Percentiles rank a stretch among this genome's conserved stretches.
phyloP scores from a whole-genome alignment of 2,797 vertebrate genomes.

The Borostomias antarcticus region DNA sequence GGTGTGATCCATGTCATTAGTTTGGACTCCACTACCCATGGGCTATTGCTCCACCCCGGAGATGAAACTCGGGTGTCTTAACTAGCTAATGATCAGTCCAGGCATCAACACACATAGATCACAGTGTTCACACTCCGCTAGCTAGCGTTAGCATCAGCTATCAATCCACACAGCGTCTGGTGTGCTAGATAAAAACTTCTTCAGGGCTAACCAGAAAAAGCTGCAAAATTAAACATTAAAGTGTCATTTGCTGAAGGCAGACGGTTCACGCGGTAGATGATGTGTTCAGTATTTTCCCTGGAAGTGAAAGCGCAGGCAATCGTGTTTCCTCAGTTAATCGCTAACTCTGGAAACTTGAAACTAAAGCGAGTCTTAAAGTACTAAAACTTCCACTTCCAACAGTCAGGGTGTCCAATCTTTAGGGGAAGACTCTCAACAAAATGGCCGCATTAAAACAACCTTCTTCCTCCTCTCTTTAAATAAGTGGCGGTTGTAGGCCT shows the following conservation, averaged over 20 bases:
- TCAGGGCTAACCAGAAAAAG: neutral
- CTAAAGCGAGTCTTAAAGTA: no score
- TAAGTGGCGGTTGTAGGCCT: no score
- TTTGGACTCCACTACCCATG: constrained; percentile 45
- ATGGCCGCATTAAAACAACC: no score
- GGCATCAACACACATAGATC: constrained; percentile 36
- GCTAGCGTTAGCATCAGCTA: constrained; percentile 14
- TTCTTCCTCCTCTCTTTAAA: no score
- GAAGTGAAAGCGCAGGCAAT: no score
- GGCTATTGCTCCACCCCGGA: constrained; percentile 30
- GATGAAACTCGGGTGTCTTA: constrained; percentile 31
- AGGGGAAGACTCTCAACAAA: no score
- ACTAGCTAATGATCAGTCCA: constrained; percentile 45
- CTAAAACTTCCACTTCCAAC: no score
- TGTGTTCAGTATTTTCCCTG: neutral
- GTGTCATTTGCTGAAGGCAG: neutral
- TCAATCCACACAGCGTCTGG: constrained; percentile 17
- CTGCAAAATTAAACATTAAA: neutral
- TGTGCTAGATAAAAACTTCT: neutral
- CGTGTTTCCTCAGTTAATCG: no score
- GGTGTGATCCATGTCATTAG: constrained; percentile 37
- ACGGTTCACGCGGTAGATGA: no score
- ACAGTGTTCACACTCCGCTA: constrained; percentile 21
- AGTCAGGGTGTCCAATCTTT: no score
- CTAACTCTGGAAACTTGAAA: no score